These are phyloP conservation scores for Pseudococcus longispinus DNA, from an alignment of 2,888 invertebrate species.

Conservation along the genomic window DNA sequence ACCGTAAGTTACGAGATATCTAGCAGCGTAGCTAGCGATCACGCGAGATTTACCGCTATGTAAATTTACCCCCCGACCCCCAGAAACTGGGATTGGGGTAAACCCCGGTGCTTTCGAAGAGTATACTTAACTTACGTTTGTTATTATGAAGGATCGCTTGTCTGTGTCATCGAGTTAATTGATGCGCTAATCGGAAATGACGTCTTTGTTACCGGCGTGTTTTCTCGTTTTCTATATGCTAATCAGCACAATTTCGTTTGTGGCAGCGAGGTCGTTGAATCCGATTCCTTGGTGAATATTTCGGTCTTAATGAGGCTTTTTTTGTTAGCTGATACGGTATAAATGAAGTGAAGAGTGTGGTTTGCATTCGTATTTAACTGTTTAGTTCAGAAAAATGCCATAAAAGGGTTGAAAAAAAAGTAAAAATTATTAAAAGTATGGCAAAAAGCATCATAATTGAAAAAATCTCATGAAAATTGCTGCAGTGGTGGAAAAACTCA, in stretches of 20 bases:
- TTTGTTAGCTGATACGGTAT: too few species aligned
- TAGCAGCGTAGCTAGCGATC: not conserved
- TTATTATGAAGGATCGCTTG: not conserved
- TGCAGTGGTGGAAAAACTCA: too few species aligned
- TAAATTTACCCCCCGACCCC: not conserved
- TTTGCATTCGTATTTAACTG: too few species aligned
- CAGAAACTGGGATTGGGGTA: not conserved
- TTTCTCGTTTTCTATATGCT: not conserved
- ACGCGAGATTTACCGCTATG: not conserved
- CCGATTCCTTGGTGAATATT: not conserved
- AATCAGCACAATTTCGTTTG: not conserved
- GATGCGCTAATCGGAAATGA: conserved; percentile 12
- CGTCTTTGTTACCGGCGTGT: not conserved
- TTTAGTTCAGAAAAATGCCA: too few species aligned
- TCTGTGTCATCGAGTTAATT: not conserved
- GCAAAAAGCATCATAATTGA: too few species aligned
- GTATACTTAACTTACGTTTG: not conserved
- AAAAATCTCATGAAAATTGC: too few species aligned
- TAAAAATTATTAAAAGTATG: too few species aligned
- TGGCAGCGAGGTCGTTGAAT: not conserved
- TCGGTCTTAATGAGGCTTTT: not conserved
- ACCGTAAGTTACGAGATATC: not conserved
- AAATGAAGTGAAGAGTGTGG: too few species aligned
- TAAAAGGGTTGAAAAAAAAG: too few species aligned
- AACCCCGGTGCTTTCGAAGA: not conserved